A percentile compares a stretch with the other conserved stretches of the same genome.
Conservation (phyloP, 2,113 vertebrate species). For the Callionymus lyra region DNA sequence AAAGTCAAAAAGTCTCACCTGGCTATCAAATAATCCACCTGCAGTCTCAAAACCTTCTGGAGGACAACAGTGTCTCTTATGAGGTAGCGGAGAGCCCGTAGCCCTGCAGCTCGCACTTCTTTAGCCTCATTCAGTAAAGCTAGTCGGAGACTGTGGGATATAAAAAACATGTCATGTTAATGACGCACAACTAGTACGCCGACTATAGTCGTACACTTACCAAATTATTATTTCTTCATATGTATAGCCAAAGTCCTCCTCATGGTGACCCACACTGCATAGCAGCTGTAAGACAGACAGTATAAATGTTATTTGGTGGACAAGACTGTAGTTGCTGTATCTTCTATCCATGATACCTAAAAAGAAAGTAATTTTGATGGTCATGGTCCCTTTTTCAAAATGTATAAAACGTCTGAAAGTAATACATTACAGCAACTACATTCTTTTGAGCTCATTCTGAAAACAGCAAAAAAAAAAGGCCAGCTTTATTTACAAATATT, state of each 20-base stretch:
- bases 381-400: too few species aligned
- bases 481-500: too few species aligned
- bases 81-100: conserved; percentile 91
- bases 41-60: conserved; percentile 90
- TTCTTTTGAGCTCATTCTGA: too few species aligned
- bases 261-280: conserved; percentile 83
- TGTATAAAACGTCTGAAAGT: too few species aligned
- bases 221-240: conserved; percentile 97
- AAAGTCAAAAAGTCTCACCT: conserved; percentile 66
- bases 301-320: neutral
- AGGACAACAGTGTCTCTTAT: conserved; percentile 86
- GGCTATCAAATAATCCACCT: conserved; percentile 96
- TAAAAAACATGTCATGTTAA: neutral
- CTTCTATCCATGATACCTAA: too few species aligned
- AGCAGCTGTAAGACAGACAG: conserved; percentile 75
- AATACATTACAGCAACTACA: too few species aligned
- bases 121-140: conserved; percentile 96
- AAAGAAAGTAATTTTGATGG: too few species aligned
- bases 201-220: conserved; percentile 63
- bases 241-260: conserved; percentile 92
- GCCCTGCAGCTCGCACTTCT: conserved; percentile 92
- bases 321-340: too few species aligned
- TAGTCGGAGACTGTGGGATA: conserved; percentile 78
- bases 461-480: too few species aligned
- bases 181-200: too few species aligned